Conservation (phyloP, 2,797 vertebrate genomes). For the Apodemus agrarius region DNA sequence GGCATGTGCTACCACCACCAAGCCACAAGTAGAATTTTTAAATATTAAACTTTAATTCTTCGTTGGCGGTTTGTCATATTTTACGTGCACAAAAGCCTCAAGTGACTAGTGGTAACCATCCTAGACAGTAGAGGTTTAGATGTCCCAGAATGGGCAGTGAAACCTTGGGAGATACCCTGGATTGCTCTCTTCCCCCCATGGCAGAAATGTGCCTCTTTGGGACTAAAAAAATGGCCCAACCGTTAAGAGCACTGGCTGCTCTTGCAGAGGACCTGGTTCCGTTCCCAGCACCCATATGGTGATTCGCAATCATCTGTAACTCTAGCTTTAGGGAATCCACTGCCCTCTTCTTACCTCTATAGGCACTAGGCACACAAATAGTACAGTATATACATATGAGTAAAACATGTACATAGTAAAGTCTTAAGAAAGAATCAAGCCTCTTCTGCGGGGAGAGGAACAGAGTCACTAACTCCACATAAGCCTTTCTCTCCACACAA, state of each 20-base stretch:
- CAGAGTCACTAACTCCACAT: not conserved
- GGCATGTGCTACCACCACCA: not conserved
- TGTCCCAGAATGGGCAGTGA: not conserved
- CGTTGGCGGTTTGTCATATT: not conserved
- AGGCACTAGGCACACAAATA: too few relatives aligned
- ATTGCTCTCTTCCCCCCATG: rapidly evolving
- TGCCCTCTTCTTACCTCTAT: not conserved
- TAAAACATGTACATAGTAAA: not conserved
- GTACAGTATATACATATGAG: not conserved
- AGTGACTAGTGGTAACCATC: not conserved
- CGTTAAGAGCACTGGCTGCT: not conserved
- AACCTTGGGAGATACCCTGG: not conserved
- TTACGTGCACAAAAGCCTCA: not conserved
- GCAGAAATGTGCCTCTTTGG: not conserved
- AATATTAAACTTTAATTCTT: not conserved
- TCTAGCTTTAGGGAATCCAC: not conserved
- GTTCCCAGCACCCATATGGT: not conserved
- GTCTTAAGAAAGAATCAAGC: not conserved
- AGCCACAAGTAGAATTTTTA: not conserved
- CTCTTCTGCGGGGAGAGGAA: not conserved
- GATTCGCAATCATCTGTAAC: not conserved
- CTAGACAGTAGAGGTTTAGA: rapidly evolving
- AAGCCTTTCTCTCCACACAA: not conserved
- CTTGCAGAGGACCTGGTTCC: not conserved
- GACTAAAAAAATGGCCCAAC: not conserved